phyloP scores from a whole-genome alignment of 2,888 invertebrate genomes.

The Lycocerus yunnanus region DNA sequence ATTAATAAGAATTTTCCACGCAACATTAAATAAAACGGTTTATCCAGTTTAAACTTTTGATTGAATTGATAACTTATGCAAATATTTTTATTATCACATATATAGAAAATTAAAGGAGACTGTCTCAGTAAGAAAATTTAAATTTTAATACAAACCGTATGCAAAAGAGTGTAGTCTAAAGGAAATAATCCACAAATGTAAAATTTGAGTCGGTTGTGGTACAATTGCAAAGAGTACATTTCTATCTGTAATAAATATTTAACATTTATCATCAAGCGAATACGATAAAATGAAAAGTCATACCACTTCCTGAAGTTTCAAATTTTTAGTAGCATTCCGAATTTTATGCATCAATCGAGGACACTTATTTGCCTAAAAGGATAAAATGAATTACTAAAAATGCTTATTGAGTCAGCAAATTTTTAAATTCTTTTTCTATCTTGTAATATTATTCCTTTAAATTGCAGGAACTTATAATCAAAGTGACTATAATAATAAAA shows the following conservation, averaged over 20 bases:
- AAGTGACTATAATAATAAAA: background rate
- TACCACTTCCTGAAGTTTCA: conserved; percentile 43
- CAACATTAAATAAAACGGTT: too few relatives aligned
- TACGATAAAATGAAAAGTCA: conserved; percentile 15
- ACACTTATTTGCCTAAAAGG: conserved; percentile 44
- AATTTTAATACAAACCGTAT: conserved; percentile 38
- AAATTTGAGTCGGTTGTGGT: conserved; percentile 44
- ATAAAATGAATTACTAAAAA: conserved; percentile 28
- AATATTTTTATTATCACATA: too few relatives aligned
- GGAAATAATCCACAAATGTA: conserved; percentile 46
- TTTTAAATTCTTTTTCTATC: conserved; percentile 18
- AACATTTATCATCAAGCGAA: conserved; percentile 18
- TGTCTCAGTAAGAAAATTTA: background rate
- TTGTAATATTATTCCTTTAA: conserved; percentile 19
- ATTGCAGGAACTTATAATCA: conserved; percentile 15
- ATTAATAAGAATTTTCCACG: too few relatives aligned
- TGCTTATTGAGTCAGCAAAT: conserved; percentile 29
- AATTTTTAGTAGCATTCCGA: conserved; percentile 41
- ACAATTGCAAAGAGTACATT: conserved; percentile 47
- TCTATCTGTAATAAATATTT: conserved; percentile 43
- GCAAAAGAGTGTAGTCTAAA: conserved; percentile 45
- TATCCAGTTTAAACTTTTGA: background rate
- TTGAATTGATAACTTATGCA: background rate
- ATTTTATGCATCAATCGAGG: conserved; percentile 46
- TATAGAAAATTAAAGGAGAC: too few relatives aligned